Conservation (phyloP, 2,113 vertebrate species). For the Galemys pyrenaicus region DNA sequence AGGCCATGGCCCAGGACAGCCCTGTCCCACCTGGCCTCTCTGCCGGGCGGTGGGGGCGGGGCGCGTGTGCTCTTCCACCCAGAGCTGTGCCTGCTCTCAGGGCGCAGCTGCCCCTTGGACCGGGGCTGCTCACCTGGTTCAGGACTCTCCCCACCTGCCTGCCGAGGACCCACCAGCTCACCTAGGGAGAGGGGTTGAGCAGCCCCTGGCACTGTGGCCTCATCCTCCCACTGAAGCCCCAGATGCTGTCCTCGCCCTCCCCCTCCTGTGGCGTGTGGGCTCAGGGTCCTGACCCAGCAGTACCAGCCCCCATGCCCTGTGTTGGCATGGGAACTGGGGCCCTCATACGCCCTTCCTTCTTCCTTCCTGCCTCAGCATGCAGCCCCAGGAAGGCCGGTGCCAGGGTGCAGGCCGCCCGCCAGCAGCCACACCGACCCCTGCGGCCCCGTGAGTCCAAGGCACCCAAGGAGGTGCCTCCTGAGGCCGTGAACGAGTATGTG, state of each 20-base stretch:
- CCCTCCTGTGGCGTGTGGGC: neutral
- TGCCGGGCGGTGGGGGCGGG: too few species aligned
- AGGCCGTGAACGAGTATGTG: conserved; percentile 69
- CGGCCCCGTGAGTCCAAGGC: neutral
- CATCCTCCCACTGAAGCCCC: neutral
- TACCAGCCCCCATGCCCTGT: fast-evolving
- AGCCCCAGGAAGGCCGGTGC: neutral
- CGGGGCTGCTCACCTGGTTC: neutral
- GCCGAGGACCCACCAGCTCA: neutral
- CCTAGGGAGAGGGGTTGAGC: fast-evolving
- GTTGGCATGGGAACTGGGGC: too few species aligned
- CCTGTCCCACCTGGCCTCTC: neutral
- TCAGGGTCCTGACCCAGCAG: neutral
- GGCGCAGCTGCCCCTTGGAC: neutral
- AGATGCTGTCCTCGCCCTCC: neutral
- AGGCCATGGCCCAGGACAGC: neutral
- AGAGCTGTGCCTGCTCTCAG: fast-evolving
- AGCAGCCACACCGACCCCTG: neutral
- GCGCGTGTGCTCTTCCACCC: neutral
- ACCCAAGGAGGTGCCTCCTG: conserved; percentile 48
- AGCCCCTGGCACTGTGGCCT: neutral
- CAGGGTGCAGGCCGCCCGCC: neutral
- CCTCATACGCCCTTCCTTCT: neutral
- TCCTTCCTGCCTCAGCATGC: neutral
- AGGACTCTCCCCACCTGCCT: neutral